A percentile compares a stretch with the other conserved stretches of the same genome.
phyloP scores from a whole-genome alignment of 23 tunicate species.

The Trididemnum miniatum region DNA sequence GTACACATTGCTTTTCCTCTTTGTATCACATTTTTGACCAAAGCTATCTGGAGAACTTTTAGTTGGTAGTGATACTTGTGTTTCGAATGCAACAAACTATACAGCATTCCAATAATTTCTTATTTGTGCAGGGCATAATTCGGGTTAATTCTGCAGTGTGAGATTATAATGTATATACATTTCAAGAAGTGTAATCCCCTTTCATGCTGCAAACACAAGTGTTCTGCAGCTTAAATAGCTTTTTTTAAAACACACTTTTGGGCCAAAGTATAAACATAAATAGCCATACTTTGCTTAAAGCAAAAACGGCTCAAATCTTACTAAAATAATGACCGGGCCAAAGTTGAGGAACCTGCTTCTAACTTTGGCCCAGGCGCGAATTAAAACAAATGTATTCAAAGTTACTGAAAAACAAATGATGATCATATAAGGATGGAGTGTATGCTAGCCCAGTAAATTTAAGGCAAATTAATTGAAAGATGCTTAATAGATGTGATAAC shows the following conservation, averaged over 20 bases:
- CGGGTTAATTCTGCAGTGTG: too few species aligned
- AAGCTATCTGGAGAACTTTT: background rate
- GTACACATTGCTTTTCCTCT: background rate
- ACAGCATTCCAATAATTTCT: too few species aligned
- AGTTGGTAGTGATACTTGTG: too few species aligned
- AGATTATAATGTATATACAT: too few species aligned
- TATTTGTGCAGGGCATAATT: too few species aligned
- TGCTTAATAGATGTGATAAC: background rate
- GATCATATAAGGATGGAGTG: background rate
- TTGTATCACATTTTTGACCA: background rate
- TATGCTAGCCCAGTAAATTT: slow-evolving; percentile 1
- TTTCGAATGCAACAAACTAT: too few species aligned
- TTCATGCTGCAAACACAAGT: background rate
- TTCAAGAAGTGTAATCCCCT: background rate
- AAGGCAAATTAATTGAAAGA: background rate
- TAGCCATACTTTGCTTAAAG: background rate
- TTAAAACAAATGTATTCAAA: background rate
- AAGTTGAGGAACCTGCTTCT: slow-evolving; percentile 6
- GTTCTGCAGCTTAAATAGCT: background rate
- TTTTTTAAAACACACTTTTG: slow-evolving; percentile 3
- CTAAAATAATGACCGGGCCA: background rate
- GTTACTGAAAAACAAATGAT: background rate
- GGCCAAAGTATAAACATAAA: background rate
- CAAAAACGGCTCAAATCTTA: background rate
- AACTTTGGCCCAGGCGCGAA: slow-evolving; percentile 1